Conservation (phyloP, 2,113 vertebrate genomes). For the Pampusana beccarii region DNA sequence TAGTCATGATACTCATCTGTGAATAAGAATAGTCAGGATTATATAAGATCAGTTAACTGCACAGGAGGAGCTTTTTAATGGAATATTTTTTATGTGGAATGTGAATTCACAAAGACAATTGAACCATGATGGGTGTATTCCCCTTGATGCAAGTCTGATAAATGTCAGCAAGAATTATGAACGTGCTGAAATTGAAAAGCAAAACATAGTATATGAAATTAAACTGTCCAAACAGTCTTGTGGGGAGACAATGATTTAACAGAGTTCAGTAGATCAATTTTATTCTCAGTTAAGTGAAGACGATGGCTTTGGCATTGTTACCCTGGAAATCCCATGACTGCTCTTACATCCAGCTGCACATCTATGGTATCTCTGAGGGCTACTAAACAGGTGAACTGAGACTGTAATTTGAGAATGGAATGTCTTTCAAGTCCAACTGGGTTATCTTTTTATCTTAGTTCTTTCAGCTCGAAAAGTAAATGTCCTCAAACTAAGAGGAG, state of each 20-base stretch:
- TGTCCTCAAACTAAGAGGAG: background rate
- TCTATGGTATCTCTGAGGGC: background rate
- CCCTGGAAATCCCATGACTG: background rate
- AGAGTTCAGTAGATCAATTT: background rate
- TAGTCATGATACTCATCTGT: background rate
- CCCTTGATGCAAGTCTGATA: slow-evolving; percentile 5
- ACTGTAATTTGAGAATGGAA: background rate
- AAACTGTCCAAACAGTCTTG: background rate
- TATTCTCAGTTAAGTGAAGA: background rate
- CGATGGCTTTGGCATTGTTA: background rate
- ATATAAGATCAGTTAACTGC: background rate
- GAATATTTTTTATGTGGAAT: background rate
- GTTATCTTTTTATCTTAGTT: background rate
- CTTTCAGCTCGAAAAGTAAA: background rate
- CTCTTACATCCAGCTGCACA: background rate
- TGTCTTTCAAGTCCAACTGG: background rate
- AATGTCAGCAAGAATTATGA: slow-evolving; percentile 19
- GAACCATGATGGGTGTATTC: background rate
- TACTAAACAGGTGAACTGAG: background rate
- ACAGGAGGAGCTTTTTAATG: background rate
- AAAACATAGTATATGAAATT: background rate
- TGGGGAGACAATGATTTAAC: background rate
- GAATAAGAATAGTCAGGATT: background rate
- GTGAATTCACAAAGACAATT: background rate
- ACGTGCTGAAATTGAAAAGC: background rate